Evolutionary conservation across 1,140 invertebrate genomes (phyloP).

Genomic region (Apis dorsata): DNA sequence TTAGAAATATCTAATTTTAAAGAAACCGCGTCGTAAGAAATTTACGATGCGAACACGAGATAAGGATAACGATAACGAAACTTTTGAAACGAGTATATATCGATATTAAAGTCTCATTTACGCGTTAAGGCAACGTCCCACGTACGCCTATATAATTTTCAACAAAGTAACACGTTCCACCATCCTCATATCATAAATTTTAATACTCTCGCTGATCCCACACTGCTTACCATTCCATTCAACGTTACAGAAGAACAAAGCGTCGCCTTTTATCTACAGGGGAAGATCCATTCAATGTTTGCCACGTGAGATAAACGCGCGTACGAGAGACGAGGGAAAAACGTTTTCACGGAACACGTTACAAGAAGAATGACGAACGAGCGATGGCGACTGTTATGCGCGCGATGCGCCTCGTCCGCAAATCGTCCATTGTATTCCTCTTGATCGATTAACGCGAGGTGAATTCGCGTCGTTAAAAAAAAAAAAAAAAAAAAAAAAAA

Average conservation of each 20-base stretch:
- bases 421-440: constrained; percentile 27
- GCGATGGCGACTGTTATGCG: constrained; percentile 3
- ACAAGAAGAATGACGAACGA: constrained; percentile 9
- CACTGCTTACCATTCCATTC: neutral
- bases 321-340: neutral
- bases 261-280: neutral
- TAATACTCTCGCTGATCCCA: neutral
- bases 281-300: neutral
- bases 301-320: neutral
- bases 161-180: neutral
- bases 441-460: constrained; percentile 28
- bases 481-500: constrained; percentile 4
- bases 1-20: no score
- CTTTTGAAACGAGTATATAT: neutral
- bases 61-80: neutral
- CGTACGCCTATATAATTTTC: neutral
- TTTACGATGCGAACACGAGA: neutral
- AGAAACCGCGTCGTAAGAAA: no score
- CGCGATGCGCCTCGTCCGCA: neutral
- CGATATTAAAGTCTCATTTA: neutral
- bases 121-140: neutral
- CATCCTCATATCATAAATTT: neutral
- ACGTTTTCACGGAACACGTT: neutral
- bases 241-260: constrained; percentile 6
- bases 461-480: constrained; percentile 31